Evolutionary conservation across 2,888 invertebrate genomes (phyloP), one percentile per base, ranked within the genome.

Genomic region (Unio pictorum): DNA sequence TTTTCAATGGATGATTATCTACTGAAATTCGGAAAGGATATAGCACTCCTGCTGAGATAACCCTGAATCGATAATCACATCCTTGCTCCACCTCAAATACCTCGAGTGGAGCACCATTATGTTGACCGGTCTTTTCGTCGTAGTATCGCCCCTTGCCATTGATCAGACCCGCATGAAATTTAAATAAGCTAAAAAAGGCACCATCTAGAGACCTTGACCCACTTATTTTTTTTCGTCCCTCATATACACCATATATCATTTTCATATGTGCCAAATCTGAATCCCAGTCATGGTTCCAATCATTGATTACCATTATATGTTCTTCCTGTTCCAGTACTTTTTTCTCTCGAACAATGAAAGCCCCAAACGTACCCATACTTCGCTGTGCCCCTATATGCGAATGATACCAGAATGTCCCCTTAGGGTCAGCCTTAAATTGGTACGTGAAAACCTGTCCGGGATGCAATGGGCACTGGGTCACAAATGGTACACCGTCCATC

Each of bases 401-500:
- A 71, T 85, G 83, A 64, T 81, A 85, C 84, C 84, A 85, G 68
- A 81, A 79, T 11, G 84, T 83, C 23, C 85, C 83, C 23, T 71
- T 78, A 0, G 80, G 82, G 17, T 73, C 71, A 2, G 80, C 81
- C 45, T 64, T 75, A 65, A 87, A 86, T 20, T 69, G 64, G 72
- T 88, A 88, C 23, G 79, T 84, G 71, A 87, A 88, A 5, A 78
- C 75, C 64, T 84, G 82, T 15, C 80, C 79, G 1, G 86, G 83
- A 0, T 69, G 72, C 11, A 88, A 87, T 6, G 88, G 87, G 56
- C 88, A 88, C 73, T 88, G 88, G 20, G 83, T 80, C 15, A 86
- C 74, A 34, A 74, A 84, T 4, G 84, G 77, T 6, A 83, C 83
- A 0, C 87, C 86, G 65, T 87, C 84, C 85, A 80, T 87, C 81